These are phyloP conservation scores for Holcopasites calliopsidis DNA, from an alignment of 1,140 invertebrate species.

Conservation along the genomic window DNA sequence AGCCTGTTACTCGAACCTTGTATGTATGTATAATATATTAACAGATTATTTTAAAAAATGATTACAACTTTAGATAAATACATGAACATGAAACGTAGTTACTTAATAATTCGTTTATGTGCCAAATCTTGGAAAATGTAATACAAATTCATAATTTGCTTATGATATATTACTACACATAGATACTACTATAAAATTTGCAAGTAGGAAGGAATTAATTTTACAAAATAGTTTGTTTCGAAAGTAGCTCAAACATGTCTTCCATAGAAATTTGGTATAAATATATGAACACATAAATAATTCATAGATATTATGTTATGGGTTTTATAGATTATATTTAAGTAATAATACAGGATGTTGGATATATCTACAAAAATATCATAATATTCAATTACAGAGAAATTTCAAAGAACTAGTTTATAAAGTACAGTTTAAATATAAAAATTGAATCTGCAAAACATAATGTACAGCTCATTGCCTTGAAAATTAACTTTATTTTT, in stretches of 20 bases:
- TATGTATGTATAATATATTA: slow-evolving; percentile 19
- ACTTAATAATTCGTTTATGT: slow-evolving; percentile 42
- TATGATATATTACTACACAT: no score
- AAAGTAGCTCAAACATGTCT: slow-evolving; percentile 24
- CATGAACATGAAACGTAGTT: background rate
- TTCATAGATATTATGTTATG: slow-evolving; percentile 12
- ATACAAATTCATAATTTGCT: slow-evolving; percentile 34
- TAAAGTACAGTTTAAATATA: background rate
- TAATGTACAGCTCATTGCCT: background rate
- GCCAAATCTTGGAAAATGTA: slow-evolving; percentile 41
- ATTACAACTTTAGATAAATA: background rate
- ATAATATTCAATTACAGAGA: background rate
- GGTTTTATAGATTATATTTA: slow-evolving; percentile 7
- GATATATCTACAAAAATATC: background rate
- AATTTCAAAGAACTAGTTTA: background rate
- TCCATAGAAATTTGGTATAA: slow-evolving; percentile 16
- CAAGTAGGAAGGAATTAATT: background rate
- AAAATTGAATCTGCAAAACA: background rate
- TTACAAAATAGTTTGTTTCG: background rate
- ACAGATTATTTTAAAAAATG: slow-evolving; percentile 1
- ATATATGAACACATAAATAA: slow-evolving; percentile 8
- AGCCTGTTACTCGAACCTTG: background rate
- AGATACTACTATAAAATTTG: no score
- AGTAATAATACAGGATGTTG: background rate
- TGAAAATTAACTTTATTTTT: slow-evolving; percentile 1